A percentile compares a stretch with the other conserved stretches of the same genome.
Conservation (phyloP, 64 coral and sea anemone genomes). For the Porites australiensis region DNA sequence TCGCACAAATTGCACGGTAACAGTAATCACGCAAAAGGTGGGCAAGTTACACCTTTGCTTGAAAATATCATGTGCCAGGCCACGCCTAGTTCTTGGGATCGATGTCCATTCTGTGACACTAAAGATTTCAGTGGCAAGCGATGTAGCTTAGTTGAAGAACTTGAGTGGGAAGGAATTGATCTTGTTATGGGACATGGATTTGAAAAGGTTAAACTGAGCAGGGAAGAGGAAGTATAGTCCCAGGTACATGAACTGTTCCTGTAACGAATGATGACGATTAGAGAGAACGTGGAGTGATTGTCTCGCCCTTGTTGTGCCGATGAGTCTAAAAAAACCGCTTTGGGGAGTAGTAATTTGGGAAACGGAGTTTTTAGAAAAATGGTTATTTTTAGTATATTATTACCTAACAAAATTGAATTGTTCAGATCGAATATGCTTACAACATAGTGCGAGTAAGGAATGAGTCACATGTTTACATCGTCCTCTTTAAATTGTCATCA, state of each 20-base stretch:
- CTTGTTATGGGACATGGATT: conserved; percentile 41
- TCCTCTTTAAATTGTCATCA: too few relatives aligned
- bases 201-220: conserved; percentile 55
- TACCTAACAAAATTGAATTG: too few relatives aligned
- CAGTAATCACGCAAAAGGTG: background rate
- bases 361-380: too few relatives aligned
- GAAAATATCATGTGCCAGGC: background rate
- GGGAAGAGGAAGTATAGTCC: conserved; percentile 52
- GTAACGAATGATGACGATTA: too few relatives aligned
- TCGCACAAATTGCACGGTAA: background rate
- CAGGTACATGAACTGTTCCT: background rate
- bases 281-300: too few relatives aligned
- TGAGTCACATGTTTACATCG: too few relatives aligned
- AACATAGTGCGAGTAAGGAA: too few relatives aligned
- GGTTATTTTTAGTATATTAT: too few relatives aligned
- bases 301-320: too few relatives aligned
- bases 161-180: conserved; percentile 73
- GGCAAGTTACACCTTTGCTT: background rate
- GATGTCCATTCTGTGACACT: background rate
- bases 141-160: conserved; percentile 44
- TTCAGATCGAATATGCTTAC: too few relatives aligned
- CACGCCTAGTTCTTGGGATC: conserved; percentile 5
- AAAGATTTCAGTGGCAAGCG: conserved; percentile 26
- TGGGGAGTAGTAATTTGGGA: too few relatives aligned
- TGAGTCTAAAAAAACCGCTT: too few relatives aligned